Base-by-base conservation (phyloP, 92 coral and sea anemone genomes). In the Meandrina meandrites region DNA sequence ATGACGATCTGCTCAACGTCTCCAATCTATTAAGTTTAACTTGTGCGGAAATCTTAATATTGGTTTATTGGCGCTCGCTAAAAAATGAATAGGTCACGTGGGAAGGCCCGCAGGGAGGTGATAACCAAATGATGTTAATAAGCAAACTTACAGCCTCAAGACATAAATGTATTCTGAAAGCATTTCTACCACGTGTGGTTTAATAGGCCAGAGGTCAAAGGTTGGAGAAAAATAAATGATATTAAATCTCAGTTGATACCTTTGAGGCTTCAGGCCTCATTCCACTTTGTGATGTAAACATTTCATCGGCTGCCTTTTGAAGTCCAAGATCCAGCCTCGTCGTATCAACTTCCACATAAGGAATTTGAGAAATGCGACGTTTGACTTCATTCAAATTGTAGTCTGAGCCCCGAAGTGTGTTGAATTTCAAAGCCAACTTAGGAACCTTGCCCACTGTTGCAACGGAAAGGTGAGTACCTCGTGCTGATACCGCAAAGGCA, bases 241-340 rank as follows among this genome's bases (percentile, higher is more conserved):
- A 12, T 34, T n/a, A 75, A 30, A 24, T 1, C 0, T 18, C 10
- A 40, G 1, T 17, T 0, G 30, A 37, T 85, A 92, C 95, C 93
- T 92, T 92, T 8, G 95, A 91, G 28, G 89, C 93, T 32, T 89
- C 86, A 11, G 31, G 24, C 36, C 95, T 80, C 93, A 90, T 87
- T 73, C 95, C 95, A 76, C 84, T 90, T 68, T 62, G n/a, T 87
- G 87, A 79, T 11, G 86, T 84, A 53, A 92, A 92, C 89, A 92
- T 74, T 31, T 78, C 86, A 8, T 86, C 76, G 31, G 92, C 93
- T 8, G 91, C 91, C 74, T 87, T 36, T 78, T 87, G 72, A 72
- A 92, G 75, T 15, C 91, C 95, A 60, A 74, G 89, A 37, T 92
- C 95, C 34, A 92, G 62, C 62, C 95, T 87, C 22, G 95, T 92